These are phyloP conservation scores for Ibycter americanus DNA, from an alignment of 2,797 vertebrate genomes.

Conservation along the genomic window DNA sequence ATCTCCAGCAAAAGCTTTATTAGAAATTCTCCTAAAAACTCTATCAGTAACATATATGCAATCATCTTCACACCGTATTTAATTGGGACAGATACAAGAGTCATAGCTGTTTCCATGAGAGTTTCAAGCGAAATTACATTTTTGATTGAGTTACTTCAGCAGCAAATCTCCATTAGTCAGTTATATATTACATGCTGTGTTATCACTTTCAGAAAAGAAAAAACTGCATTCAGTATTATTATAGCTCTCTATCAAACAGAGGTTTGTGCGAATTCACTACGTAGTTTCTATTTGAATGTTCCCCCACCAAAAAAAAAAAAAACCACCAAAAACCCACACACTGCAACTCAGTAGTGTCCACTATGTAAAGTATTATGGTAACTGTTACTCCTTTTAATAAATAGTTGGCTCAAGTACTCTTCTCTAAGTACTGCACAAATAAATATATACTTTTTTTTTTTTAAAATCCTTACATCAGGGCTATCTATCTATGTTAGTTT, in stretches of 20 bases:
- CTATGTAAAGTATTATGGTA: not conserved
- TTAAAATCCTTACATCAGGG: not conserved
- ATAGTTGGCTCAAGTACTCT: not conserved
- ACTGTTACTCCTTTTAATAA: not conserved
- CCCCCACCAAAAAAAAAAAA: not conserved
- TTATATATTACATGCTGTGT: not conserved
- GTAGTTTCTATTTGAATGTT: not conserved
- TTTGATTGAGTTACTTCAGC: constrained; percentile 24
- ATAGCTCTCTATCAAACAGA: not conserved
- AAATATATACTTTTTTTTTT: not conserved
- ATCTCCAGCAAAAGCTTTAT: not conserved
- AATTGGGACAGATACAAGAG: constrained; percentile 12
- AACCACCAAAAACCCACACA: not conserved
- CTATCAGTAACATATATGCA: not conserved
- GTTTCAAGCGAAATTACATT: constrained; percentile 19
- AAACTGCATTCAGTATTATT: not conserved
- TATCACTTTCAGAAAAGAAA: not conserved
- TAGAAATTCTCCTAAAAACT: not conserved
- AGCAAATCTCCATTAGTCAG: not conserved
- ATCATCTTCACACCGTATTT: not conserved
- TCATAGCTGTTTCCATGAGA: not conserved
- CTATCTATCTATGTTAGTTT: not conserved
- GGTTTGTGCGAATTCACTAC: not conserved
- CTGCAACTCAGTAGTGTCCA: not conserved
- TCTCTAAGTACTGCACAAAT: not conserved